phyloP scores from a whole-genome alignment of 1,140 invertebrate genomes.

The Meloidogyne chitwoodi region DNA sequence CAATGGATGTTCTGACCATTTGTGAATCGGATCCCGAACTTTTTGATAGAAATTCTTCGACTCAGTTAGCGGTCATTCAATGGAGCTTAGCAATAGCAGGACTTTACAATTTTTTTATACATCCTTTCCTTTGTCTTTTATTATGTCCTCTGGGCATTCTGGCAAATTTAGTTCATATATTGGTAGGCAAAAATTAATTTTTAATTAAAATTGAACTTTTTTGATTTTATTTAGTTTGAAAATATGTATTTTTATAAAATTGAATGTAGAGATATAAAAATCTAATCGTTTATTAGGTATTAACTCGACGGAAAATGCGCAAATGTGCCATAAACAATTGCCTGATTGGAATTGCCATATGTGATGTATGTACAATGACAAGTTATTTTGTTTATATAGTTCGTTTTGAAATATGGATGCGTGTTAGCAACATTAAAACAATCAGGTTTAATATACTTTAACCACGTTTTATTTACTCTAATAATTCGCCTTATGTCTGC shows the following conservation, averaged over 20 bases:
- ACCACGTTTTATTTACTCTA: not conserved
- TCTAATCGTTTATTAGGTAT: conserved; percentile 11
- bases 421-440: conserved; percentile 3
- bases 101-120: conserved; percentile 37
- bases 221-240: too few species aligned
- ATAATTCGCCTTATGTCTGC: not conserved
- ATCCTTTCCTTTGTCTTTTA: conserved; percentile 44
- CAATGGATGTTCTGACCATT: conserved; percentile 2
- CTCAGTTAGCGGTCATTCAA: conserved; percentile 35
- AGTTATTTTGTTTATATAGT: conserved; percentile 49
- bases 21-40: conserved; percentile 45
- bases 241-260: too few species aligned
- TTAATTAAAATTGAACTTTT: not conserved
- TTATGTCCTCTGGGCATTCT: conserved; percentile 47
- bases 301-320: conserved; percentile 46
- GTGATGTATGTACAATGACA: conserved; percentile 48
- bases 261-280: not conserved
- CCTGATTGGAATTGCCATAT: conserved; percentile 47
- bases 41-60: conserved; percentile 34
- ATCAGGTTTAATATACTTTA: not conserved
- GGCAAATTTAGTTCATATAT: conserved; percentile 47
- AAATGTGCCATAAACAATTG: conserved; percentile 43
- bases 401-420: conserved; percentile 39
- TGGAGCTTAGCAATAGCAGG: conserved; percentile 29
- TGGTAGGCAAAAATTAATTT: conserved; percentile 1